phyloP scores from a whole-genome alignment of 2,888 invertebrate genomes.

The Falcaria lacertinaria region DNA sequence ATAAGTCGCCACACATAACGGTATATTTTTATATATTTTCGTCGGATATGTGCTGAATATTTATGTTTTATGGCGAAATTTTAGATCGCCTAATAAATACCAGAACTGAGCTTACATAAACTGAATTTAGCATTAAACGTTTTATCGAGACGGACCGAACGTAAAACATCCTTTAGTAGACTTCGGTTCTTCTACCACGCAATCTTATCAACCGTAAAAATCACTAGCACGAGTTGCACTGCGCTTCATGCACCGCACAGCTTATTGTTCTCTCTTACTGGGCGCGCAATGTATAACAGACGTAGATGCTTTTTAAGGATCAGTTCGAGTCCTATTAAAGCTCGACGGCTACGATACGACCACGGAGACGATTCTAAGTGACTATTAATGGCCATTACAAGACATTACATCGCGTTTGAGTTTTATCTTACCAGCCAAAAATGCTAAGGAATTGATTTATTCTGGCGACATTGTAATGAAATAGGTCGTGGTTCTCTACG shows the following conservation, averaged over 20 bases:
- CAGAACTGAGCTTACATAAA: constrained; percentile 5
- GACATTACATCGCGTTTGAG: constrained; percentile 5
- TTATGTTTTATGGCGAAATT: constrained; percentile 7
- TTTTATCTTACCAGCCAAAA: background rate
- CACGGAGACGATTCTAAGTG: constrained; percentile 20
- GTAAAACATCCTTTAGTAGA: constrained; percentile 20
- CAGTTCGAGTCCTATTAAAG: background rate
- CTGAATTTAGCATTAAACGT: constrained; percentile 13
- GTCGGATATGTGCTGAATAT: constrained; percentile 1
- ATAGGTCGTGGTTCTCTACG: background rate
- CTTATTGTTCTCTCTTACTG: background rate
- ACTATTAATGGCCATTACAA: constrained; percentile 20
- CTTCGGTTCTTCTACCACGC: background rate
- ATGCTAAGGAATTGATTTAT: background rate
- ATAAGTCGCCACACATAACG: too few species aligned
- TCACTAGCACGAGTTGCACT: background rate
- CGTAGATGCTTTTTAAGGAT: constrained; percentile 5
- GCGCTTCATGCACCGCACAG: background rate
- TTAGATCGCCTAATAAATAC: constrained; percentile 8
- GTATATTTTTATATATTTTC: background rate
- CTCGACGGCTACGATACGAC: constrained; percentile 22
- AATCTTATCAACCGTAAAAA: background rate
- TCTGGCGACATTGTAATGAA: background rate
- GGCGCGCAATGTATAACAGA: background rate
- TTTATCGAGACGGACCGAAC: constrained; percentile 1